A percentile compares a stretch with the other conserved stretches of the same genome.
These are phyloP conservation scores for Vanessa cardui DNA, from an alignment of 2,888 invertebrate species.

Conservation along the genomic window DNA sequence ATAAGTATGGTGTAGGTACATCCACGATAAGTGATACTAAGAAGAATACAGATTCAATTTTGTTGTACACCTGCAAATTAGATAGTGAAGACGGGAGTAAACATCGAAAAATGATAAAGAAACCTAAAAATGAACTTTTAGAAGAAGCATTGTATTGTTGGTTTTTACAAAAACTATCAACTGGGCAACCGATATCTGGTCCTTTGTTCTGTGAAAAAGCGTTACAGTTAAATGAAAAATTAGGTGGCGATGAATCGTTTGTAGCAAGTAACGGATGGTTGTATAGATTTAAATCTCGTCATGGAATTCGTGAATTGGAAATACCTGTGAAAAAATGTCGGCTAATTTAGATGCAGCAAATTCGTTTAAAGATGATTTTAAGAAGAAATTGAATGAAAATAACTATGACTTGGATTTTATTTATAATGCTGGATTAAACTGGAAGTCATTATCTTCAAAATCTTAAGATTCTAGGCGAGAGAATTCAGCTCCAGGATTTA, in stretches of 20 bases:
- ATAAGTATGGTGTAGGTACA: slow-evolving; percentile 47
- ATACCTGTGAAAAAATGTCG: slow-evolving; percentile 43
- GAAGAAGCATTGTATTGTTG: slow-evolving; percentile 45
- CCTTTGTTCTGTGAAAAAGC: slow-evolving; percentile 46
- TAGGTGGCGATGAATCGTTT: slow-evolving; percentile 44
- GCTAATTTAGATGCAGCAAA: slow-evolving; percentile 38
- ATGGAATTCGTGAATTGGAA: slow-evolving; percentile 45
- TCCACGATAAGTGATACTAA: slow-evolving; percentile 48
- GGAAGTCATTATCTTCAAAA: slow-evolving; percentile 40
- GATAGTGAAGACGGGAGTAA: slow-evolving; percentile 44
- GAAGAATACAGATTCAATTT: slow-evolving; percentile 45
- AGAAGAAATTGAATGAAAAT: slow-evolving; percentile 28
- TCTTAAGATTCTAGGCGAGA: slow-evolving; percentile 33
- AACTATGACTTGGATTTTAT: slow-evolving; percentile 40
- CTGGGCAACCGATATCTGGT: slow-evolving; percentile 43
- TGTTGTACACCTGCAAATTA: slow-evolving; percentile 44
- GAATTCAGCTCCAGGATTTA: slow-evolving; percentile 34
- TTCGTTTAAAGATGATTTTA: slow-evolving; percentile 39
- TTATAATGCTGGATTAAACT: slow-evolving; percentile 41
- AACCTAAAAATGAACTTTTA: slow-evolving; percentile 45
- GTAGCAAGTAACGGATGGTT: slow-evolving; percentile 46
- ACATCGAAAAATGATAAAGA: slow-evolving; percentile 46
- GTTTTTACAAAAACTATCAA: slow-evolving; percentile 46
- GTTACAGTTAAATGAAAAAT: slow-evolving; percentile 44
- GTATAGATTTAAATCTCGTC: slow-evolving; percentile 44